Evolutionary conservation across 2,113 vertebrate genomes (phyloP).

Genomic region (Galbula dea): DNA sequence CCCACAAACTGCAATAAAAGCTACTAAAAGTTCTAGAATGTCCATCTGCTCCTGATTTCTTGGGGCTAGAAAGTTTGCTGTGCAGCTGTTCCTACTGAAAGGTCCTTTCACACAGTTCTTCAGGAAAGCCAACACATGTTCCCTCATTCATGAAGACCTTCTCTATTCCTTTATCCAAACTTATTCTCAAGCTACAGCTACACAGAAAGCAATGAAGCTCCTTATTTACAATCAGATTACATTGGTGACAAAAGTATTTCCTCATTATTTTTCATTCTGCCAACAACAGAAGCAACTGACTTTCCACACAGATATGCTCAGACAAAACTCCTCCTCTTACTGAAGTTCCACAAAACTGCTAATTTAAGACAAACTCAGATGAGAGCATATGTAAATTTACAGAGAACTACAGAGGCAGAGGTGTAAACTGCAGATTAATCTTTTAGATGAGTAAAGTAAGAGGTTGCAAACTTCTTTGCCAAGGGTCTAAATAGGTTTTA

Average conservation of each 20-base stretch:
- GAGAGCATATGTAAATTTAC: neutral
- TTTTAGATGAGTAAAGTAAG: neutral
- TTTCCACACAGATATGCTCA: neutral
- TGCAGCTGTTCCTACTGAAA: slow-evolving; percentile 58
- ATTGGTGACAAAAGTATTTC: neutral
- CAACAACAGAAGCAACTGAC: slow-evolving; percentile 13
- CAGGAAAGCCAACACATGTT: slow-evolving; percentile 24
- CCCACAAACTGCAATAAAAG: neutral
- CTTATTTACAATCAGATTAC: neutral
- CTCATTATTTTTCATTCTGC: neutral
- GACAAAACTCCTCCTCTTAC: neutral
- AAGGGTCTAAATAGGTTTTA: neutral
- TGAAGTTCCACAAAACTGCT: neutral
- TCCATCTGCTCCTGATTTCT: slow-evolving; percentile 31
- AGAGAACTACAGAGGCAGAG: neutral
- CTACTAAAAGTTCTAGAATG: neutral
- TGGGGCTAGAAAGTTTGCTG: neutral
- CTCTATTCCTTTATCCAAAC: slow-evolving; percentile 20
- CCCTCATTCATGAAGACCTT: slow-evolving; percentile 6
- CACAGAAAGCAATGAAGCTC: neutral
- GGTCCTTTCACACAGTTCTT: slow-evolving; percentile 20
- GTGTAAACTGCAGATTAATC: neutral
- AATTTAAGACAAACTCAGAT: neutral
- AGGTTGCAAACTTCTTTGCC: neutral
- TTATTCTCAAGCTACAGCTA: slow-evolving; percentile 17